phyloP scores from a whole-genome alignment of 1,140 invertebrate genomes.

The Ceratosolen fusciceps region DNA sequence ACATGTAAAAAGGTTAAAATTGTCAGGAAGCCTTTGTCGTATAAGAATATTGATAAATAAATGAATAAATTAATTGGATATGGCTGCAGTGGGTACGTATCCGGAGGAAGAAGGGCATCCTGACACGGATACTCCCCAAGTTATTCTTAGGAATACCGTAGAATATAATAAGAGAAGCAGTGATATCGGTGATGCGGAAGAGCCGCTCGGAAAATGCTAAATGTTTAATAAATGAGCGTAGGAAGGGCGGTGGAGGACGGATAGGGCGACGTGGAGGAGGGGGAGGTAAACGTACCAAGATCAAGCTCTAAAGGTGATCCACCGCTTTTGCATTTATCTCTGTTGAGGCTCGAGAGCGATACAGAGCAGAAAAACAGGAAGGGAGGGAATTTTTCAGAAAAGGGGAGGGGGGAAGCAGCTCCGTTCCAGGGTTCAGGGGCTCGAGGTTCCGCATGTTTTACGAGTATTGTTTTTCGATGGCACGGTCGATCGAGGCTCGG shows the following conservation, averaged over 20 bases:
- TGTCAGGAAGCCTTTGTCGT: too few species aligned
- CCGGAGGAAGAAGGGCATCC: too few species aligned
- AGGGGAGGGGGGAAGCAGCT: background rate
- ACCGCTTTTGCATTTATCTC: constrained; percentile 20
- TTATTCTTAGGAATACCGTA: too few species aligned
- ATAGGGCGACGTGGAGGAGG: background rate
- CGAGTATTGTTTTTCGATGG: constrained; percentile 18
- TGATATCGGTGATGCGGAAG: too few species aligned
- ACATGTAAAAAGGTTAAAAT: too few species aligned
- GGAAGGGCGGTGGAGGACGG: too few species aligned
- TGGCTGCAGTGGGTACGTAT: too few species aligned
- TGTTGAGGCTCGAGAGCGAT: background rate
- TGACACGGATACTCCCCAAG: too few species aligned
- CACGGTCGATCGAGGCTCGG: background rate
- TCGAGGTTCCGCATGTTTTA: constrained; percentile 2
- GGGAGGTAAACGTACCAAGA: background rate
- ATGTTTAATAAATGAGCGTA: constrained; percentile 11
- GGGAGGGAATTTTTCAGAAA: constrained; percentile 5
- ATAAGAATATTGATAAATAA: too few species aligned
- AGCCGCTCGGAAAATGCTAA: background rate
- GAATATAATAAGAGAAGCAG: too few species aligned
- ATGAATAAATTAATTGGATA: too few species aligned
- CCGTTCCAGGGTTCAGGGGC: background rate
- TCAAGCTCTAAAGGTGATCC: background rate
- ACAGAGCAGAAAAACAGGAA: constrained; percentile 1